Conservation (phyloP, 2,797 vertebrate species). For the Pempheris klunzingeri region DNA sequence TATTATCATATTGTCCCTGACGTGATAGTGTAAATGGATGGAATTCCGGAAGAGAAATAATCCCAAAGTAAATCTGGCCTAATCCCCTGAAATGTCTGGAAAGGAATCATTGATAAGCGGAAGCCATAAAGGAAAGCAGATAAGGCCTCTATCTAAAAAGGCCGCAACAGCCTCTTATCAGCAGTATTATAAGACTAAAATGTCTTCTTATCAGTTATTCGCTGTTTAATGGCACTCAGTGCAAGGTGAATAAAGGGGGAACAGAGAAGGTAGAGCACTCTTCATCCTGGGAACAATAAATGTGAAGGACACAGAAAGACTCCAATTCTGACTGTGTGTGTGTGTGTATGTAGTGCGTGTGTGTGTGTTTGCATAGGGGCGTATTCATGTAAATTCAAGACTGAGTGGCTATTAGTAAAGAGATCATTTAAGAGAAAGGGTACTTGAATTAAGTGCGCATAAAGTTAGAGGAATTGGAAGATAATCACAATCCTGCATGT, state of each 20-base stretch:
- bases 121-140: conserved; percentile 68
- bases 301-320: conserved; percentile 29
- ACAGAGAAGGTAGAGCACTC: background rate
- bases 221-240: conserved; percentile 68
- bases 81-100: conserved; percentile 75
- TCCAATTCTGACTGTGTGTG: conserved; percentile 1
- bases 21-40: conserved; percentile 55
- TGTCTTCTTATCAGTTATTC: conserved; percentile 71
- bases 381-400: conserved; percentile 36
- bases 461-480: conserved; percentile 15
- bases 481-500: conserved; percentile 21
- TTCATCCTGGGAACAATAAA: conserved; percentile 8
- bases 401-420: conserved; percentile 32
- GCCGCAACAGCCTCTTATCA: conserved; percentile 62
- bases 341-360: background rate
- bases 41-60: conserved; percentile 65
- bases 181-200: conserved; percentile 70
- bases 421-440: conserved; percentile 39
- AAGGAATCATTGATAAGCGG: conserved; percentile 73
- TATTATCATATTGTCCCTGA: conserved; percentile 60
- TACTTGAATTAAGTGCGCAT: conserved; percentile 29
- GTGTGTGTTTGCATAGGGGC: conserved; percentile 11
- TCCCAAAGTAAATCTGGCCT: conserved; percentile 69
- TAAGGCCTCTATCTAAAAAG: conserved; percentile 69
- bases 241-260: conserved; percentile 64